Evolutionary conservation across 2,113 vertebrate species (phyloP).

Genomic region (Dasyornis broadbenti): DNA sequence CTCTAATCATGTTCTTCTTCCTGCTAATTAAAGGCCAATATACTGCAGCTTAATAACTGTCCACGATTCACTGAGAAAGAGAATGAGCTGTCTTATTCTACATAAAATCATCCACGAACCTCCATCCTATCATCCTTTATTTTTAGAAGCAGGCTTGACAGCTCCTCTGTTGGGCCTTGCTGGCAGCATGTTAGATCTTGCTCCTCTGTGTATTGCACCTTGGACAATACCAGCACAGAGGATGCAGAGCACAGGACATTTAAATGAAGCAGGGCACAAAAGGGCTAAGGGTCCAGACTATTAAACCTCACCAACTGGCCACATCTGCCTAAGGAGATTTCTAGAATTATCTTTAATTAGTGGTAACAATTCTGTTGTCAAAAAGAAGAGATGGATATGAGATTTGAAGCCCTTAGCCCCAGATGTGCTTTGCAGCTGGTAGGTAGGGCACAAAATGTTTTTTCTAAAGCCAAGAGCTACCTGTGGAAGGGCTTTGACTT

Average conservation of each 20-base stretch:
- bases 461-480: neutral
- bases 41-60: neutral
- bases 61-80: neutral
- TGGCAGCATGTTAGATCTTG: neutral
- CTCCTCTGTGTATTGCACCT: neutral
- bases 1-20: neutral
- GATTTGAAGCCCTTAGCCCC: neutral
- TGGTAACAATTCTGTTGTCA: neutral
- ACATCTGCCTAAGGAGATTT: neutral
- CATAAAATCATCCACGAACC: neutral
- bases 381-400: neutral
- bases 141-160: slow-evolving; percentile 17
- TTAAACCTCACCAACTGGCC: neutral
- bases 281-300: neutral
- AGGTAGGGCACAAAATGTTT: neutral
- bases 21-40: slow-evolving; percentile 1
- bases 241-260: neutral
- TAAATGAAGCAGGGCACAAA: neutral
- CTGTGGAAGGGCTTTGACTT: neutral
- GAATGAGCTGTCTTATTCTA: neutral
- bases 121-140: neutral
- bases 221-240: neutral
- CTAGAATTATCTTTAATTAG: slow-evolving; percentile 18
- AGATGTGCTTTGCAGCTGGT: neutral
- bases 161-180: neutral